Percentiles rank a stretch among this genome's conserved stretches.
These are phyloP conservation scores for Amia ocellicauda DNA, from an alignment of 2,113 vertebrate genomes.

Conservation along the genomic window DNA sequence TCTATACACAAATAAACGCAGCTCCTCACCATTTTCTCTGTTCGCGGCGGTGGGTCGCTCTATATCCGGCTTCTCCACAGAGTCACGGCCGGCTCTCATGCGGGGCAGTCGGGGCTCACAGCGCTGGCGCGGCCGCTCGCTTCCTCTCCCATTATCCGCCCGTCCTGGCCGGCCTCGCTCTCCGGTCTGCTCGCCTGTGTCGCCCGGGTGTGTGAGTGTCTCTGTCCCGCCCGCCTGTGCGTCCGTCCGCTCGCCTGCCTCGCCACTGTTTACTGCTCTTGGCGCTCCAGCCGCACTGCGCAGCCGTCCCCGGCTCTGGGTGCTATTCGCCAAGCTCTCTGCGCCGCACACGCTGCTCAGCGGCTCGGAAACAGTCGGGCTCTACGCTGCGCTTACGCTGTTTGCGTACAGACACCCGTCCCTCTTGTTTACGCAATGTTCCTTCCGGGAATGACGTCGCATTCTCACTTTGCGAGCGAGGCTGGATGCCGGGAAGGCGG, in stretches of 20 bases:
- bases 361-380: no score
- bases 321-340: neutral
- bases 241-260: neutral
- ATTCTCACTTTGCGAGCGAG: neutral
- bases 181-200: neutral
- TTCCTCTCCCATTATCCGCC: slow-evolving; percentile 42
- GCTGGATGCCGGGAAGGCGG: no score
- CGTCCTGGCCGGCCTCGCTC: slow-evolving; percentile 5
- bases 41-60: slow-evolving; percentile 18
- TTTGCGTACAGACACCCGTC: slow-evolving; percentile 2
- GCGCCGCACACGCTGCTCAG: neutral
- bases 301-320: slow-evolving; percentile 7
- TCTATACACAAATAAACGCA: no score
- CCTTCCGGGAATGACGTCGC: slow-evolving; percentile 14
- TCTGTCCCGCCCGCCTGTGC: neutral
- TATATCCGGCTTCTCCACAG: slow-evolving; percentile 19
- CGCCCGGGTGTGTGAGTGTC: neutral
- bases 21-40: slow-evolving; percentile 45
- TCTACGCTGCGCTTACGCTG: no score
- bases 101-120: slow-evolving; percentile 21
- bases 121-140: slow-evolving; percentile 6
- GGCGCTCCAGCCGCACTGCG: slow-evolving; percentile 14
- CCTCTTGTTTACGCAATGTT: neutral
- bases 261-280: slow-evolving; percentile 1
- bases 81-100: slow-evolving; percentile 22